Conservation (phyloP, 2,888 invertebrate genomes). For the Phania funesta region DNA sequence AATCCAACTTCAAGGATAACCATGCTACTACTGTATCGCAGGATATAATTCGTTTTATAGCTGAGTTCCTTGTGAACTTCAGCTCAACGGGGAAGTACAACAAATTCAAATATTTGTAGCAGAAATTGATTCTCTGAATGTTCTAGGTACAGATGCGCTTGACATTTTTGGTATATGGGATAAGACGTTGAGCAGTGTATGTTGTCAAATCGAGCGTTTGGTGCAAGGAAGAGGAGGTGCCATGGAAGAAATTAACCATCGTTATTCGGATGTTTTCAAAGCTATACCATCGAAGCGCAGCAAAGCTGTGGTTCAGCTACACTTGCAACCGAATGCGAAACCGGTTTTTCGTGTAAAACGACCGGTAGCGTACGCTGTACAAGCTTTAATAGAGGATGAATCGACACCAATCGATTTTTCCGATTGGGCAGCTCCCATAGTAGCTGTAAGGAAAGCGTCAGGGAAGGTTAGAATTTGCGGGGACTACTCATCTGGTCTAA, state of each 20-base stretch:
- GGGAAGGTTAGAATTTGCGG: conserved; percentile 10
- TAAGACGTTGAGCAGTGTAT: conserved; percentile 19
- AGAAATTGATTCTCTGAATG: conserved; percentile 9
- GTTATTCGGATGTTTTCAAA: neutral
- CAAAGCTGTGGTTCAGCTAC: neutral
- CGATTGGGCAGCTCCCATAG: conserved; percentile 41
- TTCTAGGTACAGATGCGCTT: neutral
- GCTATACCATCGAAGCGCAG: neutral
- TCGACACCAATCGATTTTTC: conserved; percentile 5
- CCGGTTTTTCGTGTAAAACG: conserved; percentile 20
- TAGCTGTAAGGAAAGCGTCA: conserved; percentile 13
- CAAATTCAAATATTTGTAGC: conserved; percentile 2
- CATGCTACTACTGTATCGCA: neutral
- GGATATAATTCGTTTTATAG: conserved; percentile 12
- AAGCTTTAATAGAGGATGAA: conserved; percentile 14
- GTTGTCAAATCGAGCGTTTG: neutral
- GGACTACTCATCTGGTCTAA: conserved; percentile 25
- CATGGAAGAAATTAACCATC: neutral
- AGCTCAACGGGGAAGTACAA: conserved; percentile 15
- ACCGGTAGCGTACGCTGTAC: conserved; percentile 15
- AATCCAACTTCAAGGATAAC: neutral
- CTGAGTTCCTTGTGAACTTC: neutral
- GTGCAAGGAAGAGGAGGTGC: neutral
- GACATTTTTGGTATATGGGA: neutral
- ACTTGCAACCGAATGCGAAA: conserved; percentile 1